Conservation (phyloP, 2,888 invertebrate species). For the Acrocera orbiculus region DNA sequence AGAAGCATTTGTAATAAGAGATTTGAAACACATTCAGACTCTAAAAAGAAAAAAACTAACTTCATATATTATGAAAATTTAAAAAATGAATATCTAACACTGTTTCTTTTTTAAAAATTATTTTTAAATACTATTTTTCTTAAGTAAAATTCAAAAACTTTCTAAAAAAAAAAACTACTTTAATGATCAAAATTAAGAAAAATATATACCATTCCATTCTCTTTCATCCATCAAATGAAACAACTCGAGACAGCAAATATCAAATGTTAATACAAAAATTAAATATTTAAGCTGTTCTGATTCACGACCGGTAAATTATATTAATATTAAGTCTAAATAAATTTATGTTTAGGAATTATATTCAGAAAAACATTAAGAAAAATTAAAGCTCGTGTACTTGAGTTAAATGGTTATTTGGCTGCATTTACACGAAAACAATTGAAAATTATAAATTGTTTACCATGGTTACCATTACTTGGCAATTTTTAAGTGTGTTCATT, state of each 20-base stretch:
- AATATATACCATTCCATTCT: too few relatives aligned
- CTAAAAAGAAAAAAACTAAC: slow-evolving; percentile 10
- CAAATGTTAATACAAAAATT: slow-evolving; percentile 68
- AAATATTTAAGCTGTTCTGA: slow-evolving; percentile 56
- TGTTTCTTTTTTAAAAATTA: too few relatives aligned
- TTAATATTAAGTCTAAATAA: background rate
- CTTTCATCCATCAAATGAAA: slow-evolving; percentile 73
- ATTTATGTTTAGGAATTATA: slow-evolving; percentile 53
- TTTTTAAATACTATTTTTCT: too few relatives aligned
- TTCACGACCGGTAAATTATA: slow-evolving; percentile 21
- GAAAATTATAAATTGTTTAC: too few relatives aligned
- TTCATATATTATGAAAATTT: background rate
- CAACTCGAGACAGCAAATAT: slow-evolving; percentile 64
- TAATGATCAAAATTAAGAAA: too few relatives aligned
- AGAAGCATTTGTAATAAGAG: slow-evolving; percentile 68
- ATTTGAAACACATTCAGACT: slow-evolving; percentile 24
- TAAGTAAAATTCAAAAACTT: too few relatives aligned
- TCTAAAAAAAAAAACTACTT: too few relatives aligned
- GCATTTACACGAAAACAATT: too few relatives aligned
- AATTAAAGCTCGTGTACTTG: too few relatives aligned
- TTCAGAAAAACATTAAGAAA: slow-evolving; percentile 87
- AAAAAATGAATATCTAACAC: background rate
- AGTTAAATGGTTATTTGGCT: too few relatives aligned
- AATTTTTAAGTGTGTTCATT: too few relatives aligned
- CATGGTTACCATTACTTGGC: too few relatives aligned